Evolutionary conservation across 2,113 vertebrate genomes (phyloP).

Genomic region (Tursiops truncatus): DNA sequence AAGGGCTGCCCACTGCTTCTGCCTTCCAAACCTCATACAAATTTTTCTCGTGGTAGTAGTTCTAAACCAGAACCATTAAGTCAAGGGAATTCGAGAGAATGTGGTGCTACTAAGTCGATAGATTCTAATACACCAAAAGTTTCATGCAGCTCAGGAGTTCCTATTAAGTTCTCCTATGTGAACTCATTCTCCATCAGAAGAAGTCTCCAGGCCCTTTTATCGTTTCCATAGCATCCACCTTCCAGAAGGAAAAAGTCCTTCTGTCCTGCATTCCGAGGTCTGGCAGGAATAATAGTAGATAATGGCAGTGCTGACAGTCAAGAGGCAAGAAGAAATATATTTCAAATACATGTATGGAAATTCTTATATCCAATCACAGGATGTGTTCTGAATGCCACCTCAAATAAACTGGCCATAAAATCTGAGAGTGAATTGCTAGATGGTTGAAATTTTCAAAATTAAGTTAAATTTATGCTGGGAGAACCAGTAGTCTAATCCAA

Average conservation of each 20-base stretch:
- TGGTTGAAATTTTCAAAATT: not conserved
- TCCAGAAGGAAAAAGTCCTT: not conserved
- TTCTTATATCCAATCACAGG: not conserved
- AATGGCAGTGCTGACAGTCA: not conserved
- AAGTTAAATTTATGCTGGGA: not conserved
- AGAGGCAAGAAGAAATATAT: not conserved
- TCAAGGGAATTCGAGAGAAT: not conserved
- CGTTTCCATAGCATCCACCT: not conserved
- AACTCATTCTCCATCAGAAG: not conserved
- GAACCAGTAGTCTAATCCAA: not conserved
- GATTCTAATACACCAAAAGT: not conserved
- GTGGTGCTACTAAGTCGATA: not conserved
- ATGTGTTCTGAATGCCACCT: not conserved
- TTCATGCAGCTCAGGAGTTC: not conserved
- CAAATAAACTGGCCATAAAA: not conserved
- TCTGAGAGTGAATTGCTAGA: not conserved
- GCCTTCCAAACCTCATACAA: not conserved
- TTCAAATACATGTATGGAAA: not conserved
- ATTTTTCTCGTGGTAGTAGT: not conserved
- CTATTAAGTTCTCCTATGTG: not conserved
- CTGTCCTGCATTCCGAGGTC: not conserved
- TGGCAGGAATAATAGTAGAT: not conserved
- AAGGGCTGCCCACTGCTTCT: not conserved
- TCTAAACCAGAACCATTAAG: not conserved
- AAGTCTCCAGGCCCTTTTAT: not conserved